Evolutionary conservation across 2,888 invertebrate genomes (phyloP).

Genomic region (Philopedon plagiatum): DNA sequence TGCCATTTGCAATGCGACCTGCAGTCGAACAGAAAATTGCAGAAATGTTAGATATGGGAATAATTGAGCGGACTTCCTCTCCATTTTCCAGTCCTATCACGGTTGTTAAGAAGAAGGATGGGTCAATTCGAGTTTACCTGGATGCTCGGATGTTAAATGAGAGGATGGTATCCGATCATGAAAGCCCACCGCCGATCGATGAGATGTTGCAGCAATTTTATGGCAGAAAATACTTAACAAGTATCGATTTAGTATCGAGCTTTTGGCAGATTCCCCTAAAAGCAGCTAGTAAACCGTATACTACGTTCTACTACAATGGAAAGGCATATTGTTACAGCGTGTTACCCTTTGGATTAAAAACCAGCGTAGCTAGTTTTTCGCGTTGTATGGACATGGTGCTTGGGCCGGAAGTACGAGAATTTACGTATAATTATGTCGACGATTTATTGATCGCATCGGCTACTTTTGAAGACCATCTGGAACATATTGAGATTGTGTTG

Average conservation of each 20-base stretch:
- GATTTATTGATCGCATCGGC: conserved; percentile 58
- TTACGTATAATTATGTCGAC: conserved; percentile 58
- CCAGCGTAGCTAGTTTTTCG: conserved; percentile 52
- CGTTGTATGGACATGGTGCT: conserved; percentile 47
- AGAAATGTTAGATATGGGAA: conserved; percentile 28
- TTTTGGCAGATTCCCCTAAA: conserved; percentile 51
- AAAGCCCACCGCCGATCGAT: conserved; percentile 52
- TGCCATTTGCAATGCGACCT: conserved; percentile 22
- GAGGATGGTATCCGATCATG: conserved; percentile 58
- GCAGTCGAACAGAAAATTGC: conserved; percentile 24
- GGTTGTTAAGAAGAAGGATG: conserved; percentile 36
- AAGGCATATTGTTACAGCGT: conserved; percentile 57
- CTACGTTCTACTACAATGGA: conserved; percentile 39
- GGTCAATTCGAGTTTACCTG: conserved; percentile 31
- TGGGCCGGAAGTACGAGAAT: conserved; percentile 55
- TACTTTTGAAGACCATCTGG: conserved; percentile 52
- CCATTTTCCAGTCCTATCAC: conserved; percentile 37
- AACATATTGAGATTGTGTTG: conserved; percentile 53
- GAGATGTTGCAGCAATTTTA: conserved; percentile 50
- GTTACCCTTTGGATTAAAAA: conserved; percentile 59
- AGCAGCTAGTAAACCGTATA: conserved; percentile 25
- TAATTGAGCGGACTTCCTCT: conserved; percentile 27
- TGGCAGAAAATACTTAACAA: too few relatives aligned
- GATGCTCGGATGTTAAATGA: conserved; percentile 38
- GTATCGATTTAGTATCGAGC: too few relatives aligned